Evolutionary conservation across 2,113 vertebrate species (phyloP).

Genomic region (Chaenocephalus aceratus): DNA sequence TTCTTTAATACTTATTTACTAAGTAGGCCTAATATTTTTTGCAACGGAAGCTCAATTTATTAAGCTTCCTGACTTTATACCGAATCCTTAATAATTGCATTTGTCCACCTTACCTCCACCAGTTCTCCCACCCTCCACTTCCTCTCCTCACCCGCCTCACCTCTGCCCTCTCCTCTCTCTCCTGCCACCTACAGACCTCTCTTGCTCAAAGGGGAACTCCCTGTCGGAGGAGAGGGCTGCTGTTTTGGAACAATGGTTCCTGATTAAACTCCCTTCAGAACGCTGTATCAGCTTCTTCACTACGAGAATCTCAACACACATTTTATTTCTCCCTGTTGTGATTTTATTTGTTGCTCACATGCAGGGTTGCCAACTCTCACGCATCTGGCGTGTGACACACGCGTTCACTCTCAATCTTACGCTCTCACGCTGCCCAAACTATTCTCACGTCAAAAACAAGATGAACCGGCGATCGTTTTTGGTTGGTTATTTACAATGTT

Average conservation of each 20-base stretch:
- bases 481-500: too few species aligned
- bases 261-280: conserved; percentile 68
- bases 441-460: too few species aligned
- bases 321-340: not conserved
- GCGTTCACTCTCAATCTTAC: too few species aligned
- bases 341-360: too few species aligned
- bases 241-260: conserved; percentile 69
- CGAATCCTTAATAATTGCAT: not conserved
- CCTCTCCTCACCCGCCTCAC: conserved; percentile 39
- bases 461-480: too few species aligned
- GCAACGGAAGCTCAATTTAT: not conserved
- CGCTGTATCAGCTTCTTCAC: conserved; percentile 63
- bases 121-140: conserved; percentile 15
- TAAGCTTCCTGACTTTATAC: not conserved
- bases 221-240: conserved; percentile 48
- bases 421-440: too few species aligned
- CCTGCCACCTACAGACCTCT: conserved; percentile 11
- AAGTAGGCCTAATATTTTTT: not conserved
- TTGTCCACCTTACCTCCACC: not conserved
- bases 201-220: conserved; percentile 54
- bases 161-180: conserved; percentile 54
- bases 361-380: too few species aligned
- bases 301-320: not conserved
- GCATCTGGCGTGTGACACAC: too few species aligned
- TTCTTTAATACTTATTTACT: not conserved